phyloP scores from a whole-genome alignment of 2,888 invertebrate species.

The Drosophila fungiperda region DNA sequence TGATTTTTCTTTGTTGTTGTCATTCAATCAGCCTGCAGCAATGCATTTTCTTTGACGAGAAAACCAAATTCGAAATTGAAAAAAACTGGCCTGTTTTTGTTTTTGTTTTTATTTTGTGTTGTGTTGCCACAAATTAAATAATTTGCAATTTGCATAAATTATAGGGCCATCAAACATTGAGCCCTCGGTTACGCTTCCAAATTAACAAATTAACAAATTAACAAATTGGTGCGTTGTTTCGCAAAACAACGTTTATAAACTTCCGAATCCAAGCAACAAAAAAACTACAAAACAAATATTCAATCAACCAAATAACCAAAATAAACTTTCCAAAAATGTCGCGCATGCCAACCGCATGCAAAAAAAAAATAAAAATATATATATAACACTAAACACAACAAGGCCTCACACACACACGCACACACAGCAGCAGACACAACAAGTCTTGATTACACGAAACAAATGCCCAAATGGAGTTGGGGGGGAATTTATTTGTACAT shows the following conservation, averaged over 20 bases:
- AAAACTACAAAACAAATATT: constrained; percentile 7
- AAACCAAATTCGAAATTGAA: constrained; percentile 34
- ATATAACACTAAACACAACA: constrained; percentile 4
- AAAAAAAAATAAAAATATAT: constrained; percentile 26
- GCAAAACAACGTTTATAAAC: constrained; percentile 72
- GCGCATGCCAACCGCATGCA: constrained; percentile 66
- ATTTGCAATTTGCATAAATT: constrained; percentile 74
- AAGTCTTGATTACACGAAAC: constrained; percentile 38
- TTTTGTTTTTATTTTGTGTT: not conserved
- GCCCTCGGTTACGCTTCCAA: constrained; percentile 73
- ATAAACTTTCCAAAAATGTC: constrained; percentile 68
- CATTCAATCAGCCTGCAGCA: constrained; percentile 35
- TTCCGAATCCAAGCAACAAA: constrained; percentile 61
- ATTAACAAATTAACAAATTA: constrained; percentile 77
- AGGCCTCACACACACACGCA: constrained; percentile 24
- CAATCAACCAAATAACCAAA: constrained; percentile 27
- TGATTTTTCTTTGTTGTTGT: constrained; percentile 29
- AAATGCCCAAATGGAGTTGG: constrained; percentile 37
- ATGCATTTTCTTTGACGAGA: constrained; percentile 37
- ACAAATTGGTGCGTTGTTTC: constrained; percentile 79
- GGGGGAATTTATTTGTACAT: constrained; percentile 17
- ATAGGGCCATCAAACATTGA: constrained; percentile 64
- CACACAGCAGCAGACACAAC: not conserved
- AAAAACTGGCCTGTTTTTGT: constrained; percentile 1
- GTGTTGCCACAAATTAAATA: constrained; percentile 59